phyloP scores from a whole-genome alignment of 1,140 invertebrate genomes.

The Brachionus manjavacas region DNA sequence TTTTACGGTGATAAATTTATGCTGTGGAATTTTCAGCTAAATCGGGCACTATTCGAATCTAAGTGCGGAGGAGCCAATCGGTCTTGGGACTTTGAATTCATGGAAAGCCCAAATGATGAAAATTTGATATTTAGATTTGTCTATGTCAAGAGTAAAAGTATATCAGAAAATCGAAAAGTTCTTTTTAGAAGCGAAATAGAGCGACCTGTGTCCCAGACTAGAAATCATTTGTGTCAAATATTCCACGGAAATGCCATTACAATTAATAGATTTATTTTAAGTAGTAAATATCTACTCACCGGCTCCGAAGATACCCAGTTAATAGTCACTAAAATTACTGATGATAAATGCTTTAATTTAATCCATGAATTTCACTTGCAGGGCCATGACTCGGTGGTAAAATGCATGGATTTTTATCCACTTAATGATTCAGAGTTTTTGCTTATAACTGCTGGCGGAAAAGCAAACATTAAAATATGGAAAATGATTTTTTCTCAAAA shows the following conservation, averaged over 20 bases:
- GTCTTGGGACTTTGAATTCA: constrained; percentile 36
- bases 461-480: constrained; percentile 41
- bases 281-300: constrained; percentile 9
- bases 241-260: constrained; percentile 40
- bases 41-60: constrained; percentile 1
- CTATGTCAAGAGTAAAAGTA: constrained; percentile 35
- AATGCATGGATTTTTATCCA: background rate
- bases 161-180: background rate
- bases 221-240: constrained; percentile 29
- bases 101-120: background rate
- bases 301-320: constrained; percentile 35
- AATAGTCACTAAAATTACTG: background rate
- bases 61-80: constrained; percentile 27
- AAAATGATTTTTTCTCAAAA: constrained; percentile 8
- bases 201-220: background rate
- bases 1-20: constrained; percentile 42
- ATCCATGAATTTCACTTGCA: constrained; percentile 35
- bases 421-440: constrained; percentile 14
- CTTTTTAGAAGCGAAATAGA: constrained; percentile 17
- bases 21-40: constrained; percentile 27
- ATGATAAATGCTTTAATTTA: background rate
- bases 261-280: background rate
- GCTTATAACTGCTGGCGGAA: constrained; percentile 34
- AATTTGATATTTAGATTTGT: constrained; percentile 15
- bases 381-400: constrained; percentile 29